phyloP scores from a whole-genome alignment of 2,888 invertebrate species.

The Eristalis intricaria region DNA sequence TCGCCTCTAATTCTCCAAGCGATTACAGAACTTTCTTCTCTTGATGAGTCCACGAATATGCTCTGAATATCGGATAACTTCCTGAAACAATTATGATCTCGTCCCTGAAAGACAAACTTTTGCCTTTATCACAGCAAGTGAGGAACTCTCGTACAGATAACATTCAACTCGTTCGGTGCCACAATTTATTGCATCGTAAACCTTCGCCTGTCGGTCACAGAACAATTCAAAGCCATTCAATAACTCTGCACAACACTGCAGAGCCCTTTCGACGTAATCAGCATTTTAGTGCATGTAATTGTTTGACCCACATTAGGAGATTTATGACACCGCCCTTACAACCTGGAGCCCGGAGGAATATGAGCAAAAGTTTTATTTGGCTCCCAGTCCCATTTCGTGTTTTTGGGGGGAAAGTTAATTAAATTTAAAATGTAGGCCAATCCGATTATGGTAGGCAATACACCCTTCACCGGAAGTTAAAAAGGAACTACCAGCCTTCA shows the following conservation, averaged over 20 bases:
- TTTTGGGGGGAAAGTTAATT: not conserved
- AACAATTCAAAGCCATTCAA: not conserved
- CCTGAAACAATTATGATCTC: no score
- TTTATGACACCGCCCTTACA: not conserved
- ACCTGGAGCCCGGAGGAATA: not conserved
- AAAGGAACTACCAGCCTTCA: not conserved
- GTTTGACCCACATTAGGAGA: conserved; percentile 12
- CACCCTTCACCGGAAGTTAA: no score
- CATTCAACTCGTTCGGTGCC: not conserved
- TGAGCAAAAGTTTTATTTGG: not conserved
- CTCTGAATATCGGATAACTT: no score
- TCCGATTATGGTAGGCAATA: not conserved
- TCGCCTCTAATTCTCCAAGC: no score
- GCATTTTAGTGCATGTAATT: not conserved
- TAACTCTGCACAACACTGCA: not conserved
- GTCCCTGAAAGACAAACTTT: no score
- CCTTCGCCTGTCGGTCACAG: not conserved
- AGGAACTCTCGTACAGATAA: not conserved
- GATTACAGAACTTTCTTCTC: no score
- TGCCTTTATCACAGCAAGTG: no score
- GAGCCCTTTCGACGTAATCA: not conserved
- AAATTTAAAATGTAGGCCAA: not conserved
- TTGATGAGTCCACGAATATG: no score
- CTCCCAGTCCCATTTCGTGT: not conserved
- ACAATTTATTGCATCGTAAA: not conserved